These are phyloP conservation scores for Eupeodes corollae DNA, from an alignment of 1,140 invertebrate genomes.

Conservation along the genomic window DNA sequence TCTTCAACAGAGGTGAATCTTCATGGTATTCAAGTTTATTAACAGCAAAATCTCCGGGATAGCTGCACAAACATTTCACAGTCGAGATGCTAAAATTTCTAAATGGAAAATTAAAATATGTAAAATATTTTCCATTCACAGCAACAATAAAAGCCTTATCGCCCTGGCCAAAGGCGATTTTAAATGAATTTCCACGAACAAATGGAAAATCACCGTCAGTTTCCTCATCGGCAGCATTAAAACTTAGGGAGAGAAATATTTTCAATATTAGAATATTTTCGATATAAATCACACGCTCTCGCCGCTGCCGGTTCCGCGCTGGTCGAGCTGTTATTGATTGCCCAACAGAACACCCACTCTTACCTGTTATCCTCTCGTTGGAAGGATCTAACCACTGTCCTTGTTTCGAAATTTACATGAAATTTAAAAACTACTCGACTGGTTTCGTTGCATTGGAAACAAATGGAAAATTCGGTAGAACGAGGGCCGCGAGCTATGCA, in stretches of 20 bases:
- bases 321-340: too few species aligned
- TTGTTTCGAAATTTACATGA: conserved; percentile 29
- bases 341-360: too few species aligned
- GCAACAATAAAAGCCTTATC: conserved; percentile 33
- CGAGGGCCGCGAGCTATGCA: conserved; percentile 33
- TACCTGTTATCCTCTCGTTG: conserved; percentile 31
- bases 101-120: conserved; percentile 31
- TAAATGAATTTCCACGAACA: conserved; percentile 30
- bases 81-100: conserved; percentile 31
- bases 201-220: conserved; percentile 35
- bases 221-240: conserved; percentile 27
- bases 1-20: conserved; percentile 26
- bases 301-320: too few species aligned
- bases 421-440: conserved; percentile 29
- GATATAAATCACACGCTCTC: background rate
- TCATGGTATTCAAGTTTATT: conserved; percentile 31
- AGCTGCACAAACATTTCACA: conserved; percentile 31
- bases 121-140: conserved; percentile 34
- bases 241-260: conserved; percentile 13
- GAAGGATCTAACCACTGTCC: conserved; percentile 25
- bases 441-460: conserved; percentile 34
- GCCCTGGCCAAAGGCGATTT: conserved; percentile 33
- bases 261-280: too few species aligned
- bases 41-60: conserved; percentile 27
- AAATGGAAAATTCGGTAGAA: conserved; percentile 31